phyloP scores from a whole-genome alignment of 2,888 invertebrate genomes.

The Cantharis rufa region DNA sequence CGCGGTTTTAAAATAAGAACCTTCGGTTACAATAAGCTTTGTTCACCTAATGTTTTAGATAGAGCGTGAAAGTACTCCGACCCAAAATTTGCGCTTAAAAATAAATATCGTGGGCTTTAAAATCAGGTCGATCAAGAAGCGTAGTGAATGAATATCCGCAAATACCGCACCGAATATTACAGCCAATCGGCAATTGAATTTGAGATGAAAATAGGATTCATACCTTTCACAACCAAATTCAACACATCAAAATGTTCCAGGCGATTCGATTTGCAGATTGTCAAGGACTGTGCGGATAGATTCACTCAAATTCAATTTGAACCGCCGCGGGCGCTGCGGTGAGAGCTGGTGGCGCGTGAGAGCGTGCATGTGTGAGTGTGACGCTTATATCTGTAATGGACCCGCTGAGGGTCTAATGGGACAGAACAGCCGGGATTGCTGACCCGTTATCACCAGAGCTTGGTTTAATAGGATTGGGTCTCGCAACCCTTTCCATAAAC shows the following conservation, averaged over 20 bases:
- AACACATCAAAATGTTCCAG: conserved; percentile 32
- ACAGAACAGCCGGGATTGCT: conserved; percentile 50
- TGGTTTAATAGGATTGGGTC: conserved; percentile 48
- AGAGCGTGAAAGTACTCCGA: neutral
- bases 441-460: conserved; percentile 50
- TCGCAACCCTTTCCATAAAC: conserved; percentile 46
- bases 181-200: conserved; percentile 17
- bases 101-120: neutral
- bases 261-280: conserved; percentile 39
- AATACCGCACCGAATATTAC: conserved; percentile 24
- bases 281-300: conserved; percentile 38
- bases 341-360: conserved; percentile 24
- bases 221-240: conserved; percentile 31
- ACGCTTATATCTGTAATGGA: conserved; percentile 40
- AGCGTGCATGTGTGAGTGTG: conserved; percentile 27
- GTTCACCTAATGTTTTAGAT: conserved; percentile 12
- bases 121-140: conserved; percentile 16
- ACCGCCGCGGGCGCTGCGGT: conserved; percentile 29
- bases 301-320: conserved; percentile 39
- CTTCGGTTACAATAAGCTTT: conserved; percentile 11
- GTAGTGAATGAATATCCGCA: conserved; percentile 21
- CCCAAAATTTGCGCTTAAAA: neutral
- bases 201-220: conserved; percentile 27
- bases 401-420: conserved; percentile 48
- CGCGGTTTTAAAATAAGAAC: conserved; percentile 12